phyloP scores from a whole-genome alignment of 53 echinoderm and acorn worm species.

The Stichopus horrens region DNA sequence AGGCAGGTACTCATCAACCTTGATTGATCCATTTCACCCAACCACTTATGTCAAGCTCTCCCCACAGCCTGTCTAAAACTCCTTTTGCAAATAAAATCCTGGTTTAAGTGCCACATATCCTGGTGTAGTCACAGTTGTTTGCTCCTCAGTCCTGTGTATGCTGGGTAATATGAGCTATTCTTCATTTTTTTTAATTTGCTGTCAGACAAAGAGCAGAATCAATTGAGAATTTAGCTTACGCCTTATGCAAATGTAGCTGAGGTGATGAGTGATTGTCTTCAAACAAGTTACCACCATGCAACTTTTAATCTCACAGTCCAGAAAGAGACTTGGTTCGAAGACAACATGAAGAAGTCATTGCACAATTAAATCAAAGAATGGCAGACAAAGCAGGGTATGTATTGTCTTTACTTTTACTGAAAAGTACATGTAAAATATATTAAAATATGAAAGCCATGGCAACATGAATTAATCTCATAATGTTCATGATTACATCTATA shows the following conservation, averaged over 20 bases:
- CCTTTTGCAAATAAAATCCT: too few relatives aligned
- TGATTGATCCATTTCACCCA: too few relatives aligned
- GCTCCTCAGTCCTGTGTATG: neutral
- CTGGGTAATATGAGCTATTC: neutral
- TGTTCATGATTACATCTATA: too few relatives aligned
- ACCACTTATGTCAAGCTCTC: neutral
- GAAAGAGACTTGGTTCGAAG: conserved; percentile 85
- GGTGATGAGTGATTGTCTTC: too few relatives aligned
- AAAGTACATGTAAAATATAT: too few relatives aligned
- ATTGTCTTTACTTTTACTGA: neutral
- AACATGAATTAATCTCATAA: too few relatives aligned
- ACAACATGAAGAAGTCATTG: conserved; percentile 98
- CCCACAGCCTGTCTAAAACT: too few relatives aligned
- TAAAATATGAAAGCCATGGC: too few relatives aligned
- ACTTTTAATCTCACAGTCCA: conserved; percentile 11
- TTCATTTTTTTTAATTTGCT: neutral
- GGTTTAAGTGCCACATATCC: too few relatives aligned
- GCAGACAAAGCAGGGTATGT: conserved; percentile 97
- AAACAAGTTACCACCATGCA: neutral
- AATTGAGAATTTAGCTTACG: too few relatives aligned
- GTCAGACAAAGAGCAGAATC: too few relatives aligned
- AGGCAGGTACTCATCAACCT: too few relatives aligned
- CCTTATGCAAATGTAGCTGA: neutral
- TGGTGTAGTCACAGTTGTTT: neutral
- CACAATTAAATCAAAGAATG: conserved; percentile 94